phyloP scores from a whole-genome alignment of 2,113 vertebrate genomes.

The Glaucomys volans region DNA sequence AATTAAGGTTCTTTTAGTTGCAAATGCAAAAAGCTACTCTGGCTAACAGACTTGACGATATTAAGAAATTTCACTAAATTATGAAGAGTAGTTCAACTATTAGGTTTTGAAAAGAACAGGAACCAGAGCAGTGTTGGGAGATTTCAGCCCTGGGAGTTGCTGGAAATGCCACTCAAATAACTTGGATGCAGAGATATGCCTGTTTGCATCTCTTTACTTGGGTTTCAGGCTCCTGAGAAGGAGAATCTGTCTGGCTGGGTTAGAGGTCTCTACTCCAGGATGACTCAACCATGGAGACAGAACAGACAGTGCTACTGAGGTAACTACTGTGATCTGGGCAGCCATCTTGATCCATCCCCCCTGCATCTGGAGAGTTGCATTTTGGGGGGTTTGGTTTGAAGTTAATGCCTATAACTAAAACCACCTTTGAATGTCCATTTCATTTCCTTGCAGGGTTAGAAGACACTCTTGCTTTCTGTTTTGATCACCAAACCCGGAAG shows the following conservation, averaged over 20 bases:
- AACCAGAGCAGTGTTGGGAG: not conserved
- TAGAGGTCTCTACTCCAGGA: not conserved
- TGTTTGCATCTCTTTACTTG: not conserved
- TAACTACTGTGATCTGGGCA: not conserved
- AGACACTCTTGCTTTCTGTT: not conserved
- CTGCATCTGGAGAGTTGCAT: not conserved
- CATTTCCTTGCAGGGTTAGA: not conserved
- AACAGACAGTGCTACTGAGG: not conserved
- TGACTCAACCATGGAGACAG: not conserved
- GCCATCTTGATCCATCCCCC: not conserved
- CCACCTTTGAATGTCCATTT: not conserved
- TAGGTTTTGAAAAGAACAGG: conserved; percentile 28
- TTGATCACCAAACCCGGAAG: not conserved
- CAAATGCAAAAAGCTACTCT: conserved; percentile 33
- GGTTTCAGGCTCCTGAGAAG: not conserved
- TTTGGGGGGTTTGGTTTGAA: not conserved
- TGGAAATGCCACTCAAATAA: not conserved
- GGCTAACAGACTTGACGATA: conserved; percentile 20
- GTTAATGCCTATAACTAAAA: not conserved
- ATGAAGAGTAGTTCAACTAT: not conserved
- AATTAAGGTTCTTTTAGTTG: conserved; percentile 31
- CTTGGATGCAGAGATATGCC: not conserved
- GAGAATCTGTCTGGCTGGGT: not conserved
- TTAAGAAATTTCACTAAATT: not conserved
- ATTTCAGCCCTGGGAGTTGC: not conserved